Conservation (phyloP, 2,797 vertebrate species). For the Arctocebus calabarensis region DNA sequence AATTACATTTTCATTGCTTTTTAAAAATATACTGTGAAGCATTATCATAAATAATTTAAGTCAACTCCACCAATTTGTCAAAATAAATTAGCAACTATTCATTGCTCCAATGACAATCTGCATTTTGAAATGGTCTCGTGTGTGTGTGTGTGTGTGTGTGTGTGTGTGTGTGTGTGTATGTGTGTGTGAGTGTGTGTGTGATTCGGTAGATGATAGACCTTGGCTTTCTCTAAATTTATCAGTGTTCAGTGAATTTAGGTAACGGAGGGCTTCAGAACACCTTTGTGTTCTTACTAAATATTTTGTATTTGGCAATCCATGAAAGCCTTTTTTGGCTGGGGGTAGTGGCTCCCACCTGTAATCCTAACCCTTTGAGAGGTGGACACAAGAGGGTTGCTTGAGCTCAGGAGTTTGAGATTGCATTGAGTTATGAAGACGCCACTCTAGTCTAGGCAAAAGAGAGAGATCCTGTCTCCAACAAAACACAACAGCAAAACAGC, state of each 20-base stretch:
- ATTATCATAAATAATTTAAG: constrained; percentile 61
- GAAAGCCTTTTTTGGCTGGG: not conserved
- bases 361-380: not conserved
- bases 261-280: not conserved
- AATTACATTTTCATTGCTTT: constrained; percentile 7
- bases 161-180: too few relatives aligned
- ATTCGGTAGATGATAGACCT: not conserved
- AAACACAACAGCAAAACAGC: not conserved
- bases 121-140: not conserved
- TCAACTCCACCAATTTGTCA: constrained; percentile 37
- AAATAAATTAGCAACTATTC: constrained; percentile 18
- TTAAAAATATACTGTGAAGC: constrained; percentile 39
- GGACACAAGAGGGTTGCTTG: not conserved
- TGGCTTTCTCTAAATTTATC: constrained; percentile 8
- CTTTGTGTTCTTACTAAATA: not conserved
- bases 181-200: not conserved
- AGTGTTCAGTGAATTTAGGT: not conserved
- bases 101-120: not conserved
- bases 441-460: not conserved
- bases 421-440: not conserved
- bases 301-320: not conserved
- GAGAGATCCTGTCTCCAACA: not conserved
- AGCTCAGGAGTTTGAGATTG: not conserved
- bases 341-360: not conserved
- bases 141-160: not conserved